phyloP scores from a whole-genome alignment of 1,140 invertebrate species.

The Aphaenogaster rudis region DNA sequence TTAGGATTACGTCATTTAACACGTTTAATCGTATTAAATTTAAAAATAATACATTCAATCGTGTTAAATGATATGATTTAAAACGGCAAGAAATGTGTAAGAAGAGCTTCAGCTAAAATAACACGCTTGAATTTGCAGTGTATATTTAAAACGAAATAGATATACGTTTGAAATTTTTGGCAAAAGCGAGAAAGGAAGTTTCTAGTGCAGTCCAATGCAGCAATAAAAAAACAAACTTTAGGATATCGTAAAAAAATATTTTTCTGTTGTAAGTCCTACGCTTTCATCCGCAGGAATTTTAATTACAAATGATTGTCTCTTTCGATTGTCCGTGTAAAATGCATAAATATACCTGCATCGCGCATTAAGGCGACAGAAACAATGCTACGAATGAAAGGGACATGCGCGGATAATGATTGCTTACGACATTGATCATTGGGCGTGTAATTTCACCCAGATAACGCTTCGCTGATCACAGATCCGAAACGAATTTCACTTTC shows the following conservation, averaged over 20 bases:
- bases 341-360: not conserved
- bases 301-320: not conserved
- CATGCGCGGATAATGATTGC: constrained; percentile 11
- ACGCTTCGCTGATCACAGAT: constrained; percentile 32
- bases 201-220: too few species aligned
- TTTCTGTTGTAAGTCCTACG: not conserved
- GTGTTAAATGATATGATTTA: too few species aligned
- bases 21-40: too few species aligned
- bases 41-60: too few species aligned
- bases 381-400: constrained; percentile 14
- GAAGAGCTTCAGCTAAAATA: too few species aligned
- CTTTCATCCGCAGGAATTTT: not conserved
- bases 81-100: too few species aligned
- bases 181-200: too few species aligned
- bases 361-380: not conserved
- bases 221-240: too few species aligned
- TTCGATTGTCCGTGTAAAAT: not conserved
- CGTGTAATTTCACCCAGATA: constrained; percentile 55
- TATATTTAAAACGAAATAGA: too few species aligned
- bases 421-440: constrained; percentile 40
- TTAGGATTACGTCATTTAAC: too few species aligned
- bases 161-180: too few species aligned
- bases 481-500: constrained; percentile 50
- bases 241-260: not conserved
- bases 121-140: too few species aligned